phyloP scores from a whole-genome alignment of 2,888 invertebrate genomes.

The Cancer borealis region DNA sequence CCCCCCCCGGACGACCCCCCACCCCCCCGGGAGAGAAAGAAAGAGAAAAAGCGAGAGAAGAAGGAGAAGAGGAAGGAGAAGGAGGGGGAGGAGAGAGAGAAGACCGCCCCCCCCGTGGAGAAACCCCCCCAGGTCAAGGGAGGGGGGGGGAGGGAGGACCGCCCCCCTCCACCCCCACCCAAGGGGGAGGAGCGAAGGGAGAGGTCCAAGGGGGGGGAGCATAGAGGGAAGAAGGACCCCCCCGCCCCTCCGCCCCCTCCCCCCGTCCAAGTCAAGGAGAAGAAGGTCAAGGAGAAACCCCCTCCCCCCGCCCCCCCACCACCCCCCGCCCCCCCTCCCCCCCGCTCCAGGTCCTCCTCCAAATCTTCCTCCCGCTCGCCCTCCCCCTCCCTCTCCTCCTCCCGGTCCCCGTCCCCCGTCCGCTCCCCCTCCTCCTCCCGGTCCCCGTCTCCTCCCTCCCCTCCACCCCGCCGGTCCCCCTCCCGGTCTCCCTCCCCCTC shows the following conservation, averaged over 20 bases:
- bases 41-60: conserved; percentile 64
- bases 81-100: conserved; percentile 58
- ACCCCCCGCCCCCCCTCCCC: conserved; percentile 12
- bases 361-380: conserved; percentile 65
- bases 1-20: background rate
- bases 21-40: conserved; percentile 2
- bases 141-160: background rate
- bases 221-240: background rate
- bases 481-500: too few relatives aligned
- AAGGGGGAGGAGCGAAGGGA: background rate
- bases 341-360: background rate
- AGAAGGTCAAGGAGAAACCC: conserved; percentile 63
- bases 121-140: background rate
- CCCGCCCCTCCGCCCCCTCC: background rate
- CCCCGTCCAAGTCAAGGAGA: background rate
- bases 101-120: conserved; percentile 4
- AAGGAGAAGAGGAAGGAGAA: conserved; percentile 51
- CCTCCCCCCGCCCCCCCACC: conserved; percentile 46
- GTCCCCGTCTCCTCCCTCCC: conserved; percentile 7
- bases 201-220: background rate
- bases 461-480: conserved; percentile 59
- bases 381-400: conserved; percentile 52
- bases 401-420: conserved; percentile 58
- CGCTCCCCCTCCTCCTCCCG: conserved; percentile 47
- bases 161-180: background rate